phyloP scores from a whole-genome alignment of 1,140 invertebrate genomes.

The Panagrolaimus sp. region DNA sequence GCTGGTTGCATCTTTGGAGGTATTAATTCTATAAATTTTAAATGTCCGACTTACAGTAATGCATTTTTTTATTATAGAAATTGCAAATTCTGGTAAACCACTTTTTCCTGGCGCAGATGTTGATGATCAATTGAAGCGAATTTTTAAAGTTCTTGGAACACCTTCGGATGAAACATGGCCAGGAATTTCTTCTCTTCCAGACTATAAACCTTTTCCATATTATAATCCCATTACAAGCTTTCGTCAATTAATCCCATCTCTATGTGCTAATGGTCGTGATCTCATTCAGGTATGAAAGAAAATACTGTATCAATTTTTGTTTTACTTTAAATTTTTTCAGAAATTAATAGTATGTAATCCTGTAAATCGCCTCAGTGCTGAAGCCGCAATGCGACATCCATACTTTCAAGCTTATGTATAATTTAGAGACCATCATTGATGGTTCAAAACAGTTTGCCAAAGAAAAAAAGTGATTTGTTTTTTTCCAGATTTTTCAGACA shows the following conservation, averaged over 20 bases:
- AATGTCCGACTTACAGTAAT: background rate
- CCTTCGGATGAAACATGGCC: constrained; percentile 93
- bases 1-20: constrained; percentile 99
- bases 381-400: constrained; percentile 87
- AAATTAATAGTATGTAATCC: constrained; percentile 91
- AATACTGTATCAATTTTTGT: too few relatives aligned
- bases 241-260: constrained; percentile 79
- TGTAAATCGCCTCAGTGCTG: constrained; percentile 80
- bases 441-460: too few relatives aligned
- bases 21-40: constrained; percentile 55
- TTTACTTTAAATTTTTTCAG: constrained; percentile 60
- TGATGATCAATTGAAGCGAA: constrained; percentile 94
- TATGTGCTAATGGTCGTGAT: constrained; percentile 86
- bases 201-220: constrained; percentile 89
- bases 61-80: constrained; percentile 63
- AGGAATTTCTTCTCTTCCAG: constrained; percentile 82
- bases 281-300: constrained; percentile 65
- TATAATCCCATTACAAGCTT: constrained; percentile 80
- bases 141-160: constrained; percentile 93
- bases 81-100: constrained; percentile 77
- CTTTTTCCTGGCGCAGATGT: constrained; percentile 89
- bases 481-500: too few relatives aligned
- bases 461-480: too few relatives aligned
- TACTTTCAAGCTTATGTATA: constrained; percentile 69
- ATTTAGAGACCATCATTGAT: background rate